These are phyloP conservation scores for Tetramorium bicarinatum DNA, from an alignment of 2,888 invertebrate species.

Conservation along the genomic window DNA sequence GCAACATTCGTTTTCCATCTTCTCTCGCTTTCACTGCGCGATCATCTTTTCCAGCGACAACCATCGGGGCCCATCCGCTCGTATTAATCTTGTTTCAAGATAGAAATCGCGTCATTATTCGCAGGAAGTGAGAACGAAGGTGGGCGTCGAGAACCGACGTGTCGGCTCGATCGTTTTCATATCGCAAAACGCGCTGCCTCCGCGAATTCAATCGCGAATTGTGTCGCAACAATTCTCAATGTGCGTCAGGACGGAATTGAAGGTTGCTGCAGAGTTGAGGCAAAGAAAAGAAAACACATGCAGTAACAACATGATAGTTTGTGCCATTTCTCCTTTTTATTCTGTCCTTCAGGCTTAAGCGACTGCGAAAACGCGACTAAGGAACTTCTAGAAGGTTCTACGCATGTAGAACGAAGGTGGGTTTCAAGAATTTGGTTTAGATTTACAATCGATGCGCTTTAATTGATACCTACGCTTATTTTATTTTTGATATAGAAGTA, in stretches of 20 bases:
- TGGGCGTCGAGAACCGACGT: constrained; percentile 66
- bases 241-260: constrained; percentile 32
- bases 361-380: not conserved
- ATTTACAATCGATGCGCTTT: not conserved
- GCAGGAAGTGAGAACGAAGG: constrained; percentile 78
- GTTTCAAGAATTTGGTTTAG: not conserved
- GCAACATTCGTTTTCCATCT: constrained; percentile 71
- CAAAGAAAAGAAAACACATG: not conserved
- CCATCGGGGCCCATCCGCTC: constrained; percentile 58
- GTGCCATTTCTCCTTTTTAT: constrained; percentile 5
- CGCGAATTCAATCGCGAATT: constrained; percentile 34
- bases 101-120: constrained; percentile 76
- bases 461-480: not conserved
- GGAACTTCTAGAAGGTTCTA: too few species aligned
- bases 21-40: constrained; percentile 72
- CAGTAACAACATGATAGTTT: not conserved
- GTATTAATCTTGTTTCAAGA: constrained; percentile 60
- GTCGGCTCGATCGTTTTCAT: constrained; percentile 23
- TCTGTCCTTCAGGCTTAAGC: not conserved
- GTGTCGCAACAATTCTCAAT: constrained; percentile 43
- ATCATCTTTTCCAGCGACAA: constrained; percentile 49
- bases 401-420: too few species aligned
- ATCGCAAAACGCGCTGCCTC: constrained; percentile 21
- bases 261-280: constrained; percentile 15
- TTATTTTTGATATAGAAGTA: not conserved